Evolutionary conservation across 2,888 invertebrate genomes (phyloP).

Genomic region (Endotricha flammealis): DNA sequence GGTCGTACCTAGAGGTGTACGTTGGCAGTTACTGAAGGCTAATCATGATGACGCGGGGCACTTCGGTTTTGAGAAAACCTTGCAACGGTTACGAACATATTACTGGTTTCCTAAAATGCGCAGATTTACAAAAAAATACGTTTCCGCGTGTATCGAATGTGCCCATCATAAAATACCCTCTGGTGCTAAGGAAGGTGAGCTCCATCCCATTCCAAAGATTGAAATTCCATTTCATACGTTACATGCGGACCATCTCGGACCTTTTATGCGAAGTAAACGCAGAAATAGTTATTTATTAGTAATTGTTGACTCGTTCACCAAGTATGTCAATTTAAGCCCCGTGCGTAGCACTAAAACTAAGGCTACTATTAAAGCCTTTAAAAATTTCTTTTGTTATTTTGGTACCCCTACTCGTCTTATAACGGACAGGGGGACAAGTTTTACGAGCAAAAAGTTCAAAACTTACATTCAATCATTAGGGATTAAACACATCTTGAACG

Average conservation of each 20-base stretch:
- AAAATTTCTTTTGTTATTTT: slow-evolving; percentile 19
- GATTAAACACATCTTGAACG: slow-evolving; percentile 16
- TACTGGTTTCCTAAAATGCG: slow-evolving; percentile 19
- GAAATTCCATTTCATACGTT: slow-evolving; percentile 19
- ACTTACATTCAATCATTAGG: slow-evolving; percentile 3
- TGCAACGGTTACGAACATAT: slow-evolving; percentile 13
- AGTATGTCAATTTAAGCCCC: slow-evolving; percentile 28
- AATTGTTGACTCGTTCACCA: too few relatives aligned
- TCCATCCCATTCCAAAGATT: slow-evolving; percentile 20
- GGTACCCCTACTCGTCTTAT: slow-evolving; percentile 15
- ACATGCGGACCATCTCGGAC: slow-evolving; percentile 22
- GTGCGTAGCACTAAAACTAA: slow-evolving; percentile 19
- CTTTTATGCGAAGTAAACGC: slow-evolving; percentile 18
- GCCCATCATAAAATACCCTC: slow-evolving; percentile 19
- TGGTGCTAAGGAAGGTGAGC: slow-evolving; percentile 5
- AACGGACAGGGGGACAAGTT: slow-evolving; percentile 16
- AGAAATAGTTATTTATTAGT: slow-evolving; percentile 17
- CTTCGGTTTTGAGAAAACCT: slow-evolving; percentile 11
- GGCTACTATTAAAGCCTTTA: slow-evolving; percentile 12
- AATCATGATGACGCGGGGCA: slow-evolving; percentile 13
- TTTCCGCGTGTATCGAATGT: slow-evolving; percentile 25
- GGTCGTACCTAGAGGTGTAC: slow-evolving; percentile 24
- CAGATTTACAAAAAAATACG: slow-evolving; percentile 17
- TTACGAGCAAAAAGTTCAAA: slow-evolving; percentile 11
- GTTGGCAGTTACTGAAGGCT: slow-evolving; percentile 7